Conservation (phyloP, 1,140 invertebrate species). For the Achroia grisella region DNA sequence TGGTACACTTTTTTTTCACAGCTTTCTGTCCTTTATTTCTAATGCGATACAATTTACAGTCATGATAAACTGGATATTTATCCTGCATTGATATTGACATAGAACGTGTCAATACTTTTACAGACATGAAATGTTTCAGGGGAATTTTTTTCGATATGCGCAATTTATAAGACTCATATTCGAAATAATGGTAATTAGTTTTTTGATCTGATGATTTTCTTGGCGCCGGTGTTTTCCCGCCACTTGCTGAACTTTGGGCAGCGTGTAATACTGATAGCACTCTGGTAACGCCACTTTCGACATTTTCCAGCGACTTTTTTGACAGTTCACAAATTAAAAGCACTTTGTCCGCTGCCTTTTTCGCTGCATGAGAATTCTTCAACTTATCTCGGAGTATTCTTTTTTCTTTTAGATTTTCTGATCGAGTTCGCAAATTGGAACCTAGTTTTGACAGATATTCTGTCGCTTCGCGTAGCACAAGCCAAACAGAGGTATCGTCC, state of each 20-base stretch:
- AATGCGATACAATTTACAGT: slow-evolving; percentile 40
- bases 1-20: background rate
- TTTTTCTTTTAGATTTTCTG: slow-evolving; percentile 49
- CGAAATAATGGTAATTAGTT: slow-evolving; percentile 35
- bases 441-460: slow-evolving; percentile 65
- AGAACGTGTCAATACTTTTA: slow-evolving; percentile 34
- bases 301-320: slow-evolving; percentile 61
- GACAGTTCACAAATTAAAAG: slow-evolving; percentile 60
- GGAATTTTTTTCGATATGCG: slow-evolving; percentile 42
- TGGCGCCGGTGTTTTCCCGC: slow-evolving; percentile 18
- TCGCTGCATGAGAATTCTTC: slow-evolving; percentile 46
- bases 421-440: slow-evolving; percentile 44
- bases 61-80: slow-evolving; percentile 50
- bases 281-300: slow-evolving; percentile 49
- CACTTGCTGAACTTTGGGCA: slow-evolving; percentile 17
- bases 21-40: slow-evolving; percentile 12
- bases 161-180: slow-evolving; percentile 32
- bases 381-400: slow-evolving; percentile 50
- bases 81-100: slow-evolving; percentile 33
- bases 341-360: slow-evolving; percentile 55
- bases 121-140: slow-evolving; percentile 48
- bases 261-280: slow-evolving; percentile 29
- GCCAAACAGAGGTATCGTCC: slow-evolving; percentile 45
- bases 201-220: slow-evolving; percentile 3
- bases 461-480: slow-evolving; percentile 52